Percentiles rank a stretch among this genome's conserved stretches.
phyloP scores from a whole-genome alignment of 1,140 invertebrate genomes.

The Drosophila leontia region DNA sequence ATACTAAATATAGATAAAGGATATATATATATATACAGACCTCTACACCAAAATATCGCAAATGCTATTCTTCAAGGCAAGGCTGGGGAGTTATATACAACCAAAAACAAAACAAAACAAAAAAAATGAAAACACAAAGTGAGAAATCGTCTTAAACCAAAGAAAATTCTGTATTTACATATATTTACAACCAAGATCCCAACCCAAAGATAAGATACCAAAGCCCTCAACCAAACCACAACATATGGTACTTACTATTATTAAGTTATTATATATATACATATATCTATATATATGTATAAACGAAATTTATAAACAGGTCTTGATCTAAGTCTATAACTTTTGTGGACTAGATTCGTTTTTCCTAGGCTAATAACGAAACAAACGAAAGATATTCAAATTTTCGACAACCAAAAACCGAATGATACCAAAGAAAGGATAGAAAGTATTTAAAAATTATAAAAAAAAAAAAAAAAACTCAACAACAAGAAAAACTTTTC shows the following conservation, averaged over 20 bases:
- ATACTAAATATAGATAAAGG: constrained; percentile 53
- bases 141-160: constrained; percentile 51
- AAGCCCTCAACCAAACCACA: constrained; percentile 42
- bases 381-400: constrained; percentile 23
- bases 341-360: constrained; percentile 74
- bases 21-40: constrained; percentile 36
- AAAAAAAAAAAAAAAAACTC: constrained; percentile 36
- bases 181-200: constrained; percentile 64
- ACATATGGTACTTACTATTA: constrained; percentile 53
- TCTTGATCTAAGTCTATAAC: constrained; percentile 79
- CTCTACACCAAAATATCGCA: constrained; percentile 64
- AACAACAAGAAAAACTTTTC: constrained; percentile 68
- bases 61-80: constrained; percentile 61
- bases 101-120: constrained; percentile 12
- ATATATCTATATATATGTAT: constrained; percentile 27
- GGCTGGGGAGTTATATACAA: constrained; percentile 61
- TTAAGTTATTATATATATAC: constrained; percentile 56
- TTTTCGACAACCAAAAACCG: constrained; percentile 21
- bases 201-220: constrained; percentile 28
- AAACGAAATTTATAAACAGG: constrained; percentile 76
- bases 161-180: constrained; percentile 51
- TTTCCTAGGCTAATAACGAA: constrained; percentile 66
- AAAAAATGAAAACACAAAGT: constrained; percentile 1
- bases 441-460: constrained; percentile 43
- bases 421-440: constrained; percentile 46